phyloP scores from a whole-genome alignment of 2,888 invertebrate species.

The Electrophaes corylata region DNA sequence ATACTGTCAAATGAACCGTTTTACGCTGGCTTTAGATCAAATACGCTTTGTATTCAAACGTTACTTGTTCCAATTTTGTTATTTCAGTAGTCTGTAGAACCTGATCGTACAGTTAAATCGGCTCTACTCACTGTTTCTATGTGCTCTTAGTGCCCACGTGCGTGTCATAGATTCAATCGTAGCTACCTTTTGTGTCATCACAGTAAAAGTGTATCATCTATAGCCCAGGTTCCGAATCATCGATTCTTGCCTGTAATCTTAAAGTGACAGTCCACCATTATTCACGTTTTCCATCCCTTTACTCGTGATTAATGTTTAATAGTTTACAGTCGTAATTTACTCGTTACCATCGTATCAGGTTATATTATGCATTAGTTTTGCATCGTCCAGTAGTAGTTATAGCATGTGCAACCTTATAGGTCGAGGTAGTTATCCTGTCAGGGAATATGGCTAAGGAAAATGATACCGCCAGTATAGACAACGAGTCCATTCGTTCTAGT shows the following conservation, averaged over 20 bases:
- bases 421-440: conserved; percentile 25
- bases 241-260: conserved; percentile 47
- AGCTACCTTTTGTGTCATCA: neutral
- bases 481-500: conserved; percentile 32
- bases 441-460: conserved; percentile 27
- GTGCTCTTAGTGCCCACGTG: neutral
- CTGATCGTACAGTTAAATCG: neutral
- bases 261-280: conserved; percentile 49
- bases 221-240: neutral
- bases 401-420: conserved; percentile 31
- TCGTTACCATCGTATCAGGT: conserved; percentile 22
- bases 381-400: conserved; percentile 18
- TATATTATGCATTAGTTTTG: conserved; percentile 29
- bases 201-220: neutral
- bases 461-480: conserved; percentile 25
- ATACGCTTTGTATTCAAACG: neutral
- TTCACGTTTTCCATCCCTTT: conserved; percentile 49
- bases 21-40: neutral
- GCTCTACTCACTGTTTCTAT: neutral
- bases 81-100: neutral
- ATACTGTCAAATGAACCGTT: conserved; percentile 33
- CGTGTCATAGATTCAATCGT: neutral
- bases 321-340: conserved; percentile 29
- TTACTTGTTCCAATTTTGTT: neutral
- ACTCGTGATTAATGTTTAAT: conserved; percentile 46